Conservation (phyloP, 2,888 invertebrate species). For the Drosophila sordidula region DNA sequence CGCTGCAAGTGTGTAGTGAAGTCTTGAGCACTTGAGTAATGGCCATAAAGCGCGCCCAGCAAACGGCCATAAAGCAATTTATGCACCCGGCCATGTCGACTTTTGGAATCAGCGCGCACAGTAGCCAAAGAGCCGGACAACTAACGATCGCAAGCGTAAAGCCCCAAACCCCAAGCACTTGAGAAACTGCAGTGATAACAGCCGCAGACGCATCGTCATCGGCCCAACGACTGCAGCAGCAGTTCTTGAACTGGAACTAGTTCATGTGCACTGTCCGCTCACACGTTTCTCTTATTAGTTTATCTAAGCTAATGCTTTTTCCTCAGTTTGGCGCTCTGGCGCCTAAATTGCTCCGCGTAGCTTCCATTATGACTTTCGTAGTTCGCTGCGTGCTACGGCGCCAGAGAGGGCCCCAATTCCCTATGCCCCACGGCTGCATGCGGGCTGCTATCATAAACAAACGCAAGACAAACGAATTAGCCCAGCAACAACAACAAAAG, state of each 20-base stretch:
- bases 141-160: constrained; percentile 25
- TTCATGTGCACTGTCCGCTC: constrained; percentile 21
- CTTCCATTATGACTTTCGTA: constrained; percentile 60
- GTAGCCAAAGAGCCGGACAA: constrained; percentile 58
- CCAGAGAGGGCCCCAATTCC: constrained; percentile 32
- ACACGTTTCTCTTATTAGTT: constrained; percentile 63
- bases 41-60: constrained; percentile 76
- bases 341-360: constrained; percentile 78
- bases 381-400: constrained; percentile 64
- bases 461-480: constrained; percentile 40
- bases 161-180: constrained; percentile 47
- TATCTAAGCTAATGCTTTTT: constrained; percentile 57
- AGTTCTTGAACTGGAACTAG: constrained; percentile 29
- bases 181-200: constrained; percentile 76
- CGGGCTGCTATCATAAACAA: constrained; percentile 69
- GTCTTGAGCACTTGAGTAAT: constrained; percentile 80
- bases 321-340: constrained; percentile 49
- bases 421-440: constrained; percentile 30
- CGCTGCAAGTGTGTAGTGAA: constrained; percentile 27
- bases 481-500: constrained; percentile 18
- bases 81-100: constrained; percentile 70
- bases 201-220: constrained; percentile 15
- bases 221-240: constrained; percentile 5
- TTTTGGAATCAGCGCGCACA: constrained; percentile 76
- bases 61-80: constrained; percentile 78